Evolutionary conservation across 2,888 invertebrate species (phyloP).

Genomic region (Listrodromus nycthemerus): DNA sequence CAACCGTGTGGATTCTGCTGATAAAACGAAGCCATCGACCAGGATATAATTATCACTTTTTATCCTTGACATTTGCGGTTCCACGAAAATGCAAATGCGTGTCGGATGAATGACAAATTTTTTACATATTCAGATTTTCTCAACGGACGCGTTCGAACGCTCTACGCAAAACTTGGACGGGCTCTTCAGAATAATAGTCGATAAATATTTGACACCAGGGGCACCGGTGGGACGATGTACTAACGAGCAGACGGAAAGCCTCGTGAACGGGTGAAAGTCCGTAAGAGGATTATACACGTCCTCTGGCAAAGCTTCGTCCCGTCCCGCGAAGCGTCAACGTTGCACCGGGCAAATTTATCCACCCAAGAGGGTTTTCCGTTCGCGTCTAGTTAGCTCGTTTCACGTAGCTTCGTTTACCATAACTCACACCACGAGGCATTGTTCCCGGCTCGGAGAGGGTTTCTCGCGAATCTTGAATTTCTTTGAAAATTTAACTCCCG

Average conservation of each 20-base stretch:
- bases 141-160: background rate
- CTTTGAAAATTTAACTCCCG: background rate
- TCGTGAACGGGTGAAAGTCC: conserved; percentile 54
- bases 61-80: background rate
- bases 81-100: background rate
- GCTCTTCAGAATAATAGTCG: conserved; percentile 64
- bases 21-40: background rate
- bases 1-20: background rate
- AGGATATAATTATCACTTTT: background rate
- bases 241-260: conserved; percentile 63
- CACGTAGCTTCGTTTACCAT: conserved; percentile 27
- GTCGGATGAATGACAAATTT: background rate
- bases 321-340: background rate
- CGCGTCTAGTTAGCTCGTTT: conserved; percentile 2
- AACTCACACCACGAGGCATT: background rate
- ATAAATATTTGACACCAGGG: conserved; percentile 63
- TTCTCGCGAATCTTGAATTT: background rate
- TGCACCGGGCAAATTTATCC: conserved; percentile 30
- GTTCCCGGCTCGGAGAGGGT: background rate
- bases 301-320: conserved; percentile 45
- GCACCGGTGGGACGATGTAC: conserved; percentile 34
- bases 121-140: background rate
- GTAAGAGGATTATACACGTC: conserved; percentile 64
- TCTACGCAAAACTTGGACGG: conserved; percentile 13
- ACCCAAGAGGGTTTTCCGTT: conserved; percentile 1